Conservation (phyloP, 2,113 vertebrate species). For the Paedocypris sp. region DNA sequence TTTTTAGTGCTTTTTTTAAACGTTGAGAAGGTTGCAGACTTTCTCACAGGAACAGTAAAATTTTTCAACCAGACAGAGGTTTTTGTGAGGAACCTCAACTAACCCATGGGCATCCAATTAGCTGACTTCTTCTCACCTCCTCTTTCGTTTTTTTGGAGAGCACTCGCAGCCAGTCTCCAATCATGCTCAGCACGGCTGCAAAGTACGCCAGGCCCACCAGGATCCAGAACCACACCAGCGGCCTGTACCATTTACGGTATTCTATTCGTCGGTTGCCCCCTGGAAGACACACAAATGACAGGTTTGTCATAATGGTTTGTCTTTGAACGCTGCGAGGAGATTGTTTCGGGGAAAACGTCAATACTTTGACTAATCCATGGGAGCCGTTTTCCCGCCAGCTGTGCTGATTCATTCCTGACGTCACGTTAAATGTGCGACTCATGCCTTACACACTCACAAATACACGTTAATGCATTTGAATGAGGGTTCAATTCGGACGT, state of each 20-base stretch:
- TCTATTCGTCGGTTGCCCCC: slow-evolving; percentile 77
- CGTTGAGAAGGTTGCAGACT: too few relatives aligned
- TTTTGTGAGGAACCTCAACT: too few relatives aligned
- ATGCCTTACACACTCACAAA: too few relatives aligned
- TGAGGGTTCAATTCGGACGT: too few relatives aligned
- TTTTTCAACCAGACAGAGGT: too few relatives aligned
- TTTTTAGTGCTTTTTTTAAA: too few relatives aligned
- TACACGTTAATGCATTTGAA: too few relatives aligned
- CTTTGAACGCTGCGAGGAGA: not conserved
- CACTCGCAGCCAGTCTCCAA: slow-evolving; percentile 91
- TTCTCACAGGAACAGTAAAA: too few relatives aligned
- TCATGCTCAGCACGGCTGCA: slow-evolving; percentile 93
- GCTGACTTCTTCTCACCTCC: slow-evolving; percentile 68
- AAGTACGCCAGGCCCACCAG: slow-evolving; percentile 91
- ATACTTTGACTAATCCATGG: not conserved
- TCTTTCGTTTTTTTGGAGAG: slow-evolving; percentile 95
- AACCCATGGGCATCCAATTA: not conserved
- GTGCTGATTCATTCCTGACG: not conserved
- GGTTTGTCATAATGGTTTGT: not conserved
- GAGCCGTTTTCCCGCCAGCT: not conserved
- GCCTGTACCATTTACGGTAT: slow-evolving; percentile 88
- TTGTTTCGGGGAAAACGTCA: not conserved
- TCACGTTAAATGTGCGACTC: too few relatives aligned
- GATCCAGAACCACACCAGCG: slow-evolving; percentile 95
- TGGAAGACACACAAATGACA: slow-evolving; percentile 45